Conservation (phyloP, 2,113 vertebrate genomes). For the Chauna torquata region DNA sequence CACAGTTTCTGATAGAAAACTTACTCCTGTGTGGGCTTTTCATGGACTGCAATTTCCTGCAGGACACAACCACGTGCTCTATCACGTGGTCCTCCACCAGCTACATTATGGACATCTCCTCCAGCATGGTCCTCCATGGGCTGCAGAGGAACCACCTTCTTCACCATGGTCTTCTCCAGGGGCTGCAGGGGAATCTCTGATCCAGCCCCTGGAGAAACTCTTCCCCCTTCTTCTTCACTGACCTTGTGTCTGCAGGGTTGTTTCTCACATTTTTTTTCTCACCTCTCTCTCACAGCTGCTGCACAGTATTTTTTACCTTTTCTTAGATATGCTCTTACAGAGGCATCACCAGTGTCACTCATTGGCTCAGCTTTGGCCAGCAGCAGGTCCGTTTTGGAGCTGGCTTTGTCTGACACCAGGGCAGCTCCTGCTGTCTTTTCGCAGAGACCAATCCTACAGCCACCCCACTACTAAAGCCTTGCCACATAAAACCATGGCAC, state of each 20-base stretch:
- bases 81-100: neutral
- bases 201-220: neutral
- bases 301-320: neutral
- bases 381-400: fast-evolving
- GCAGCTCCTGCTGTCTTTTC: neutral
- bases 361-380: neutral
- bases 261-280: neutral
- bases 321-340: neutral
- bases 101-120: neutral
- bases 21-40: neutral
- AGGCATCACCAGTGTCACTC: neutral
- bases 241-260: neutral
- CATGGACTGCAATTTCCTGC: neutral
- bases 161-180: neutral
- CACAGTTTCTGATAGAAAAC: neutral
- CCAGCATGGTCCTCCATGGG: neutral
- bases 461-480: neutral
- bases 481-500: neutral
- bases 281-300: neutral
- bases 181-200: fast-evolving
- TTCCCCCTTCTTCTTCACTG: neutral
- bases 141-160: neutral
- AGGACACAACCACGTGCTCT: neutral
- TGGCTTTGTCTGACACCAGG: neutral
- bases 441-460: neutral